phyloP scores from a whole-genome alignment of 2,797 vertebrate species.

The Tokudaia tokunoshimensis region DNA sequence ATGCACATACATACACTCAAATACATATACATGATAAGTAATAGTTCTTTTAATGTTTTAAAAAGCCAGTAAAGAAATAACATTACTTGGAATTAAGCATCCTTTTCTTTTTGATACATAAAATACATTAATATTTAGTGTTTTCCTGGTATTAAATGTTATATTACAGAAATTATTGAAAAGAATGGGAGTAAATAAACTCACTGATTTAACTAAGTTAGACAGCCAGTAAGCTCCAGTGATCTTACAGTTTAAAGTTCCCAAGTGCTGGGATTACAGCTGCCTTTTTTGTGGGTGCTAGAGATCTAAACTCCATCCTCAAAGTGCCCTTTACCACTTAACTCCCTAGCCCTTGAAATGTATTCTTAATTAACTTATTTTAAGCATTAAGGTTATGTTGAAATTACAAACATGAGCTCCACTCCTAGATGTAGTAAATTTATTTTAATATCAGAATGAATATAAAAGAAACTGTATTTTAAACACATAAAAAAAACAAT shows the following conservation, averaged over 20 bases:
- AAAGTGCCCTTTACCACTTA: neutral
- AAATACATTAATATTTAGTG: neutral
- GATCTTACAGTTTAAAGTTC: neutral
- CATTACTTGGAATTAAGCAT: neutral
- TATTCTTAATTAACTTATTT: slow-evolving; percentile 36
- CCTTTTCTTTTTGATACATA: neutral
- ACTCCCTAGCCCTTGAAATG: neutral
- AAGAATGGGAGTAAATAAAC: neutral
- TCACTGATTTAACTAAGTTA: neutral
- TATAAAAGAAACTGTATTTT: neutral
- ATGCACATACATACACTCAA: neutral
- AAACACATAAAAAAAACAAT: slow-evolving; percentile 37
- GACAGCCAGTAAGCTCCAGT: neutral
- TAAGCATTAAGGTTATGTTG: neutral
- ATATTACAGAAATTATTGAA: neutral
- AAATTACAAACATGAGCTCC: neutral
- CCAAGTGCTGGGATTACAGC: neutral
- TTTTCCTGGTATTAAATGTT: neutral
- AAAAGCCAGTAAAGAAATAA: neutral
- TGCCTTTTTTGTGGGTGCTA: neutral
- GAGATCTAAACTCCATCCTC: neutral
- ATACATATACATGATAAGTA: neutral
- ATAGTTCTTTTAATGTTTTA: neutral
- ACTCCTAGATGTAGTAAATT: neutral
- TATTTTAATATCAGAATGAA: neutral